A percentile compares a stretch with the other conserved stretches of the same genome.
phyloP scores from a whole-genome alignment of 2,113 vertebrate species.

The Desmodus rotundus region DNA sequence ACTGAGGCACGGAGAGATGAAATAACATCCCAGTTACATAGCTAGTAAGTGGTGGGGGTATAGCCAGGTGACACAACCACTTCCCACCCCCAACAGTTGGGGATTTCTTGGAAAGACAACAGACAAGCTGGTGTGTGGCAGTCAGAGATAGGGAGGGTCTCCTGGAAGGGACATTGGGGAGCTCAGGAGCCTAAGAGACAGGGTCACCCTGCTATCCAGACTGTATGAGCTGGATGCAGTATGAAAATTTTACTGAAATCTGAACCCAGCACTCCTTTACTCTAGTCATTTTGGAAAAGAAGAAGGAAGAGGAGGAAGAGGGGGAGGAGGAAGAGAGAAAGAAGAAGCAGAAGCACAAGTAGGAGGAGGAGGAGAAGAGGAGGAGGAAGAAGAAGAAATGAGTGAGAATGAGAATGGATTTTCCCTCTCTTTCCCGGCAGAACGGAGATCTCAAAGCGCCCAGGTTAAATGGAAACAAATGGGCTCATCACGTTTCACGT shows the following conservation, averaged over 20 bases:
- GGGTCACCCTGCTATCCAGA: background rate
- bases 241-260: background rate
- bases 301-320: background rate
- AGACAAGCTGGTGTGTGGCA: background rate
- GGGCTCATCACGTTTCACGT: background rate
- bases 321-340: background rate
- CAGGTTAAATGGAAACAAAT: background rate
- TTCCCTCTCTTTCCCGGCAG: background rate
- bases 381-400: background rate
- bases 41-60: background rate
- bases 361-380: background rate
- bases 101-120: background rate
- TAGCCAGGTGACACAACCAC: background rate
- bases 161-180: background rate
- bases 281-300: background rate
- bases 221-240: background rate
- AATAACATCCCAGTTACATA: background rate
- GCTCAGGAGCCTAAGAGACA: background rate
- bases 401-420: background rate
- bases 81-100: background rate
- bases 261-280: background rate
- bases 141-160: background rate
- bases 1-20: background rate
- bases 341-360: background rate
- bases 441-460: slow-evolving; percentile 41